Evolutionary conservation across 2,113 vertebrate species (phyloP).

Genomic region (Phrynosoma platyrhinos): DNA sequence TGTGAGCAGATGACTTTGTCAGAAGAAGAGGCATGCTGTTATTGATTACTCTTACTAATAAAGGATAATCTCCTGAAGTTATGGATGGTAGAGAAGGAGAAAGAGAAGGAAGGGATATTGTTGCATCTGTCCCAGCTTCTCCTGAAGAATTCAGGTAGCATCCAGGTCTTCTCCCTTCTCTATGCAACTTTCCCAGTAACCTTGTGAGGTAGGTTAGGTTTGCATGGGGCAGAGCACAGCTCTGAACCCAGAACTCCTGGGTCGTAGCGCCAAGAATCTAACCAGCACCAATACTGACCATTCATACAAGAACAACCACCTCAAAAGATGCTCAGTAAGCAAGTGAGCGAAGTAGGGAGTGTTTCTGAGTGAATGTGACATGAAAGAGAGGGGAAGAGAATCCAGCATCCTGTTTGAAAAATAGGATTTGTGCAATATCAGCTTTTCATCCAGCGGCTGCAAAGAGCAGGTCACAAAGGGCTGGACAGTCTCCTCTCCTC

Average conservation of each 20-base stretch:
- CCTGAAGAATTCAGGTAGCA: not conserved
- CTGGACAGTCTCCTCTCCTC: not conserved
- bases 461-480: not conserved
- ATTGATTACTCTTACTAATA: no score
- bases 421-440: not conserved
- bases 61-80: no score
- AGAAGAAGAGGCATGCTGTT: no score
- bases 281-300: not conserved
- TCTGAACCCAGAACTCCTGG: not conserved
- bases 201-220: not conserved
- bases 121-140: not conserved
- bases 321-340: not conserved
- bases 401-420: not conserved
- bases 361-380: not conserved
- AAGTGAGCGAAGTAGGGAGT: not conserved
- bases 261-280: no score
- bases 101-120: no score
- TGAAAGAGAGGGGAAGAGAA: not conserved
- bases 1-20: no score
- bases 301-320: no score
- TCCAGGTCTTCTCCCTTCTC: no score
- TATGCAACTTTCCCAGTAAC: not conserved
- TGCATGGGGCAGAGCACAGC: not conserved
- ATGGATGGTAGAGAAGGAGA: no score
- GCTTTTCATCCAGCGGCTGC: not conserved